Evolutionary conservation across 2,113 vertebrate genomes (phyloP).

Genomic region (Saccopteryx bilineata): DNA sequence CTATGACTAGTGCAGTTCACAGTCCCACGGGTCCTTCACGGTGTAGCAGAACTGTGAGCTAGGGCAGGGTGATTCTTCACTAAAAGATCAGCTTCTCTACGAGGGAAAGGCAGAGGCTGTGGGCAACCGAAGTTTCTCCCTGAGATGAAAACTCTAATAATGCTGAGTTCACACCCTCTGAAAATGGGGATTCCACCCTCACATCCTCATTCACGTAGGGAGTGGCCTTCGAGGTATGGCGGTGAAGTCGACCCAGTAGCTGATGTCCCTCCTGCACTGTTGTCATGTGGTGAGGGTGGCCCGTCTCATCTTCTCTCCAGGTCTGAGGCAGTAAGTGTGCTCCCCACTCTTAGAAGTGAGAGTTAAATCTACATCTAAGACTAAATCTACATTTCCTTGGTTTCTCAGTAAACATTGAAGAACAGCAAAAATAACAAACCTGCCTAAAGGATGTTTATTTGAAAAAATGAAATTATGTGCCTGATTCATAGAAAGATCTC

Average conservation of each 20-base stretch:
- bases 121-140: neutral
- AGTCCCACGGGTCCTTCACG: neutral
- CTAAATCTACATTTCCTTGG: neutral
- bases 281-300: accelerated
- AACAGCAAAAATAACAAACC: neutral
- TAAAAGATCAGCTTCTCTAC: neutral
- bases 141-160: neutral
- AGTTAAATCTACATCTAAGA: neutral
- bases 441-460: neutral
- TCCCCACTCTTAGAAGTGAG: neutral
- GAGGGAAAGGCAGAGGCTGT: neutral
- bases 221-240: neutral
- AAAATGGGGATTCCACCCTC: accelerated
- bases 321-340: accelerated
- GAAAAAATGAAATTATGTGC: neutral
- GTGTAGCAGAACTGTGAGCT: accelerated
- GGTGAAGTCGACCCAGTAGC: accelerated
- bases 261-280: accelerated
- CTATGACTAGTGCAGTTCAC: accelerated
- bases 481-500: neutral
- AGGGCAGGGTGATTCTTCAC: neutral
- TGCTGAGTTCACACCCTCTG: neutral
- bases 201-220: accelerated
- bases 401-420: neutral
- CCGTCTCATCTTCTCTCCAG: neutral